phyloP scores from a whole-genome alignment of 2,888 invertebrate species.

The Luperina nickerlii region DNA sequence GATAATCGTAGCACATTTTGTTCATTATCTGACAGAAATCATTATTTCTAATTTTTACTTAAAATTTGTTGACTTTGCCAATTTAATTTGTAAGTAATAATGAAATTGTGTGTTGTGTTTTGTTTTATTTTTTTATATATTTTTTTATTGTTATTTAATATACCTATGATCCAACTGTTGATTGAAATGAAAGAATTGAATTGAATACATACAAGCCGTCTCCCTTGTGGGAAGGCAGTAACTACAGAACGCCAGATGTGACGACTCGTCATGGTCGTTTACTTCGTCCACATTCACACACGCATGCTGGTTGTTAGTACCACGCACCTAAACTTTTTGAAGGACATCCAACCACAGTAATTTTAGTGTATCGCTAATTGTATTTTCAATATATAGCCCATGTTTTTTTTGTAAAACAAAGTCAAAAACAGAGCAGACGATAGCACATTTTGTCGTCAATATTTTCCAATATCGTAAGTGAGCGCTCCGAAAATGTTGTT shows the following conservation, averaged over 20 bases:
- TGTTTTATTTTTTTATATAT: no score
- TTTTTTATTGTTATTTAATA: no score
- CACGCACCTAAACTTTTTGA: neutral
- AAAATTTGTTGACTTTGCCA: no score
- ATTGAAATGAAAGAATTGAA: no score
- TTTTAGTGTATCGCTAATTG: neutral
- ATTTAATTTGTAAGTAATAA: no score
- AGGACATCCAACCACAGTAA: neutral
- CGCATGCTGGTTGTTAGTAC: neutral
- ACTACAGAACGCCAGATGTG: neutral
- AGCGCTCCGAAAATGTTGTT: slow-evolving; percentile 19
- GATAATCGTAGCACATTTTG: no score
- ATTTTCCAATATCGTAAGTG: slow-evolving; percentile 29
- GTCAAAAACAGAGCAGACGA: neutral
- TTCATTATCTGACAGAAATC: no score
- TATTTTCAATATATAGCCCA: neutral
- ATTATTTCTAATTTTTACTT: no score
- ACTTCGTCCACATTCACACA: neutral
- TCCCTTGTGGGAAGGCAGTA: neutral
- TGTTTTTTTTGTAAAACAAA: slow-evolving; percentile 11
- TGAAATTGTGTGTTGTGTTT: no score
- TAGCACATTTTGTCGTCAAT: slow-evolving; percentile 17
- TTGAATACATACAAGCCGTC: neutral
- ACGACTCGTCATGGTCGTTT: neutral
- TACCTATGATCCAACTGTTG: no score